Evolutionary conservation across 1,140 invertebrate species (phyloP).

Genomic region (Magallana angulata): DNA sequence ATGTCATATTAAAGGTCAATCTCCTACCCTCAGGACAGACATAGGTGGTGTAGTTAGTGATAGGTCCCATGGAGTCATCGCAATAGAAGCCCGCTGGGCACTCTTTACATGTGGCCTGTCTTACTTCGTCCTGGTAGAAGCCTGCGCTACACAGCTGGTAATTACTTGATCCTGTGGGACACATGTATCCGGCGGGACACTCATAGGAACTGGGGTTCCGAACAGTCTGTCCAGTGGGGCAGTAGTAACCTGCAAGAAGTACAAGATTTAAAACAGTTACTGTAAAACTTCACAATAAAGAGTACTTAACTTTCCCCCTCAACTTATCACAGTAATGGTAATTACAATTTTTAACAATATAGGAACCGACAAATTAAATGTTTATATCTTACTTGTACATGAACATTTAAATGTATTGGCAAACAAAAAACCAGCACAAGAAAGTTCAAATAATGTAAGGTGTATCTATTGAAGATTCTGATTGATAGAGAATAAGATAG

Average conservation of each 20-base stretch:
- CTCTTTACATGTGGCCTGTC: constrained; percentile 61
- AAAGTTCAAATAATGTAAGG: no score
- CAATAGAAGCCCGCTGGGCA: constrained; percentile 76
- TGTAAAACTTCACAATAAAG: no score
- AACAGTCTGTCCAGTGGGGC: constrained; percentile 70
- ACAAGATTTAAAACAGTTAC: not conserved
- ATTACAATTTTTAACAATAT: no score
- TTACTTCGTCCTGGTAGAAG: constrained; percentile 69
- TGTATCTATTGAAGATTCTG: no score
- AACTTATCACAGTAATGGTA: no score
- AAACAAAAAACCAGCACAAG: no score
- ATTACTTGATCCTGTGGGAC: constrained; percentile 64
- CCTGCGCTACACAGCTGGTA: constrained; percentile 70
- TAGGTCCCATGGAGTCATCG: constrained; percentile 68
- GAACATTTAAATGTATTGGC: no score
- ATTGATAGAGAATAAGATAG: no score
- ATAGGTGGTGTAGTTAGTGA: constrained; percentile 70
- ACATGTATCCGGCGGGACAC: constrained; percentile 75
- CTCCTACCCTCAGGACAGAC: constrained; percentile 70
- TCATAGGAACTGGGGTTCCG: constrained; percentile 70
- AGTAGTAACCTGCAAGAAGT: constrained; percentile 73
- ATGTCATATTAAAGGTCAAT: not conserved
- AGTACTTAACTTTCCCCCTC: no score
- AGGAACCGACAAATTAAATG: no score
- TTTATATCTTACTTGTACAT: no score